Evolutionary conservation across 2,113 vertebrate genomes (phyloP).

Genomic region (Neomonachus schauinslandi): DNA sequence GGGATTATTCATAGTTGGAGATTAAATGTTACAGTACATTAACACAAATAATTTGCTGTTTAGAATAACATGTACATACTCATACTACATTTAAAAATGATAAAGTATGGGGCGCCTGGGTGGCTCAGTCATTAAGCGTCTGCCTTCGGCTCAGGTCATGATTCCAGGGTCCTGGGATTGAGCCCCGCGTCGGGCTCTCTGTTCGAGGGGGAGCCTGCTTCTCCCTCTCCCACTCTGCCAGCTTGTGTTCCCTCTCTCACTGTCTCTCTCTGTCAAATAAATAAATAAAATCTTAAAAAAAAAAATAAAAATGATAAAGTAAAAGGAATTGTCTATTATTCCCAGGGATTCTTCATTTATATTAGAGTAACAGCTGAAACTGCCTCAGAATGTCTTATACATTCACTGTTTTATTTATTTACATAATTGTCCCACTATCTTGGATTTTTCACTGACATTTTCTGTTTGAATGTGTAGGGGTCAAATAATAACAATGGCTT

Average conservation of each 20-base stretch:
- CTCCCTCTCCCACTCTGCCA: too few species aligned
- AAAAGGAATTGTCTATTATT: not conserved
- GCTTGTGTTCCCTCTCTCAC: too few species aligned
- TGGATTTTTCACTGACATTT: not conserved
- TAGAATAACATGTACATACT: not conserved
- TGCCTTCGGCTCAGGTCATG: too few species aligned
- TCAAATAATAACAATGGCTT: not conserved
- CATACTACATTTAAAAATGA: not conserved
- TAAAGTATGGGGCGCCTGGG: not conserved
- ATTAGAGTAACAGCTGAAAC: not conserved
- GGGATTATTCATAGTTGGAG: not conserved
- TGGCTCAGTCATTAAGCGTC: too few species aligned
- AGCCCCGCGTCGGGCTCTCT: too few species aligned
- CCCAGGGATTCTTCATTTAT: not conserved
- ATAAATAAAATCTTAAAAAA: too few species aligned
- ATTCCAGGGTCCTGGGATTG: too few species aligned
- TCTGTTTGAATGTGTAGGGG: not conserved
- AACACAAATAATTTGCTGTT: not conserved
- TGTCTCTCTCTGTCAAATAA: too few species aligned
- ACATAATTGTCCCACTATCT: not conserved
- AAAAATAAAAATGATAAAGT: not conserved
- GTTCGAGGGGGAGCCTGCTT: too few species aligned
- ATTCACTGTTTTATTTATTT: not conserved
- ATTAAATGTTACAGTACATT: constrained; percentile 44
- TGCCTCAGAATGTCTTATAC: not conserved